A percentile compares a stretch with the other conserved stretches of the same genome.
Conservation (phyloP, 2,113 vertebrate species). For the Odontophorus gujanensis region DNA sequence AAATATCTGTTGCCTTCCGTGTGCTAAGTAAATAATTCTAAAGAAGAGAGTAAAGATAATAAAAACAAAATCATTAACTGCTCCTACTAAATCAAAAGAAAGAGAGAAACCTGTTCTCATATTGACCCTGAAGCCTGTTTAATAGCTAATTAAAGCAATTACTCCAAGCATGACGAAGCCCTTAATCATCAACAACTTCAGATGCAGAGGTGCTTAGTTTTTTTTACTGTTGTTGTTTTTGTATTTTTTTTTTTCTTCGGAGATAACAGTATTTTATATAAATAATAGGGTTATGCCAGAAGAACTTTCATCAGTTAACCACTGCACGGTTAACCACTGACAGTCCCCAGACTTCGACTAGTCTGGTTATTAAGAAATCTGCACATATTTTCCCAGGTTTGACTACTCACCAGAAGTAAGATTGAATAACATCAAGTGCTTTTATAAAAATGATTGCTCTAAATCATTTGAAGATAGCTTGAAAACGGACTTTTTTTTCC, state of each 20-base stretch:
- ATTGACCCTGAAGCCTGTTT: conserved; percentile 92
- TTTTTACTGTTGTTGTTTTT: background rate
- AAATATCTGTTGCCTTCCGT: conserved; percentile 92
- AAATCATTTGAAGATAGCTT: background rate
- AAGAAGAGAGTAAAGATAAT: conserved; percentile 90
- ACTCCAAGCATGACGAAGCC: conserved; percentile 83
- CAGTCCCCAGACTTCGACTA: accelerated
- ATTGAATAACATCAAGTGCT: background rate
- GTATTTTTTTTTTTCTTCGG: background rate
- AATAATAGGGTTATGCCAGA: background rate
- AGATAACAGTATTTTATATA: background rate
- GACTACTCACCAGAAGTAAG: background rate
- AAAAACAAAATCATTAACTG: conserved; percentile 92
- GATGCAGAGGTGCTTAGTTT: background rate
- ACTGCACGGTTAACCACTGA: background rate
- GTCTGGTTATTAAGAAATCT: background rate
- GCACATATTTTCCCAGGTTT: background rate
- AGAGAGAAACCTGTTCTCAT: conserved; percentile 85
- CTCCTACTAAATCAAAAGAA: conserved; percentile 90
- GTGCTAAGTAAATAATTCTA: conserved; percentile 96
- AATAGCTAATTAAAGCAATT: conserved; percentile 96
- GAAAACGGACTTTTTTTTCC: background rate
- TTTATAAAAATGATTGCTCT: background rate
- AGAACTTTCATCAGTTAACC: background rate
- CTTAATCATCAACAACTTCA: conserved; percentile 82